Base-by-base conservation (phyloP, 2,797 vertebrate species). In the Tinamus major region DNA sequence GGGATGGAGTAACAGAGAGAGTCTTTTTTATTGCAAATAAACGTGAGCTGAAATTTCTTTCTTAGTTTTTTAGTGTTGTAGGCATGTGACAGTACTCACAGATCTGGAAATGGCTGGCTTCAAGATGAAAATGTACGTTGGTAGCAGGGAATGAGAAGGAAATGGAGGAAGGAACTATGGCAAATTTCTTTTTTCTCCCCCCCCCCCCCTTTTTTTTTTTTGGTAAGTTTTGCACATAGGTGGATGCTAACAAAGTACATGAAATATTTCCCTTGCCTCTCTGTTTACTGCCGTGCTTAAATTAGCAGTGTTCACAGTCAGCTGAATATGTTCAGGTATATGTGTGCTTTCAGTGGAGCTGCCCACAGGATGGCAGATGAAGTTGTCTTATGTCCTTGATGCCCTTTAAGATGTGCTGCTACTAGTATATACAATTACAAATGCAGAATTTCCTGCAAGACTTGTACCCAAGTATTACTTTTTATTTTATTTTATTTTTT, bases 361-460 rank as follows among this genome's bases (percentile, higher is more conserved):
- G 24, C 23, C 24, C 2, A 0, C 65, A n/a, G 15, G 10, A 35
- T 64, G 33, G 33, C 31, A 80, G 39, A n/a, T 87, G 14, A 53
- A 74, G 79, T 41, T 2, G 2, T 1, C 29, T 65, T 3, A 0
- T 48, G 19, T 42, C 21, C 0, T 0, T 85, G 42, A 19, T 84
- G 51, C 46, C 42, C 41, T 84, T 81, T 88, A 67, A 89, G 24
- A 29, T 42, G 35, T 10, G 10, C 42, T 84, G 24, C 49, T 87
- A 5, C 24, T 21, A 53, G 13, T 18, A 14, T 33, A 1, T 62
- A 20, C 42, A 24, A 24, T 79, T 93, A 67, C 81, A 91, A 86
- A 59, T 70, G 10, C 4, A 4, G 69, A 1, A 23, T 55, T 77
- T 91, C 14, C 31, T 72, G 6, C 6, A 90, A 67, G 49, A 71